Evolutionary conservation across 2,888 invertebrate species (phyloP).

Genomic region (Standfussiana lucernea): DNA sequence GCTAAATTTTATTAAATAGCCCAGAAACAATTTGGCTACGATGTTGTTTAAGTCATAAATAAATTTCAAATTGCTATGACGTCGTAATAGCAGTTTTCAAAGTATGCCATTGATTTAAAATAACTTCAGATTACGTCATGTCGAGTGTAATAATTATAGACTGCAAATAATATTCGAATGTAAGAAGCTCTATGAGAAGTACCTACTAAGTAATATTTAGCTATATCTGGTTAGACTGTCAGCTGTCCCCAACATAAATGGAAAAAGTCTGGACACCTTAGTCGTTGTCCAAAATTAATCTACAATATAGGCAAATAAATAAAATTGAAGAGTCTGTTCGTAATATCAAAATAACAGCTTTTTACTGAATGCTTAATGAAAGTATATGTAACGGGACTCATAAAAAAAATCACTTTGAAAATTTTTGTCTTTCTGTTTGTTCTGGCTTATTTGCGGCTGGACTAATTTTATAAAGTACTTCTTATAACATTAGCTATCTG

Average conservation of each 20-base stretch:
- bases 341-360: too few species aligned
- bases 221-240: neutral
- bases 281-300: neutral
- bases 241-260: neutral
- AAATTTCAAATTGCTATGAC: slow-evolving; percentile 52
- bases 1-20: slow-evolving; percentile 58
- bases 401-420: too few species aligned
- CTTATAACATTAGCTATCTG: too few species aligned
- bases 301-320: too few species aligned
- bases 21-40: slow-evolving; percentile 55
- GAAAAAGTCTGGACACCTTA: neutral
- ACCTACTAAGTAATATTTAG: neutral
- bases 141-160: neutral
- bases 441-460: too few species aligned
- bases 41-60: slow-evolving; percentile 57
- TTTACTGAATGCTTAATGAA: too few species aligned
- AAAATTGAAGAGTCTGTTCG: too few species aligned
- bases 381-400: too few species aligned
- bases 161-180: neutral
- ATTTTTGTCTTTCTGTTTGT: too few species aligned
- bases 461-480: too few species aligned
- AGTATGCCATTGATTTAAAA: slow-evolving; percentile 14
- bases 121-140: neutral
- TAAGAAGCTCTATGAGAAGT: neutral
- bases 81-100: slow-evolving; percentile 24